phyloP scores from a whole-genome alignment of 2,113 vertebrate genomes.

The Neomonachus schauinslandi region DNA sequence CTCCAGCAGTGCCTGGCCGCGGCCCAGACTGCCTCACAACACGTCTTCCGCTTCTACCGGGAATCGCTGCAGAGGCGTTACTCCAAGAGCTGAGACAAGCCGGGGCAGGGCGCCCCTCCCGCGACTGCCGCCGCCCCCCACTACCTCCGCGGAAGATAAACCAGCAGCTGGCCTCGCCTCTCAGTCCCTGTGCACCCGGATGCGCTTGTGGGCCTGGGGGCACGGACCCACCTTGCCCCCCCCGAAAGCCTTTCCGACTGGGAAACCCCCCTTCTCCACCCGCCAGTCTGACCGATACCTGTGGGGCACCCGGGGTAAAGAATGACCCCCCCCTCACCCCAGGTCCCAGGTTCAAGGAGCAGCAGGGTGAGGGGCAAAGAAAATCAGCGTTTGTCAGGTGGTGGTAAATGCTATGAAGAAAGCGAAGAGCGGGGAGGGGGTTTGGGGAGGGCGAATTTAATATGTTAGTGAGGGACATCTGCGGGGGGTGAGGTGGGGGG shows the following conservation, averaged over 20 bases:
- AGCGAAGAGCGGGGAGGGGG: background rate
- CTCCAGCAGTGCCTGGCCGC: conserved; percentile 92
- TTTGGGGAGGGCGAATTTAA: background rate
- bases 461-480: background rate
- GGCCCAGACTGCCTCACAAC: conserved; percentile 89
- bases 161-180: background rate
- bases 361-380: background rate
- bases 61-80: conserved; percentile 90
- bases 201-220: background rate
- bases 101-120: background rate
- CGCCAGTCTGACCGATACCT: background rate
- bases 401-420: background rate
- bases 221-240: background rate
- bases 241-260: background rate
- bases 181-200: background rate
- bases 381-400: background rate
- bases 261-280: background rate
- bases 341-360: background rate
- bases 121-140: background rate
- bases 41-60: conserved; percentile 94
- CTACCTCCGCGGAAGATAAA: background rate
- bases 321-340: background rate
- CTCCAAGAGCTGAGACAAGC: conserved; percentile 88
- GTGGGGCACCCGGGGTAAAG: background rate
- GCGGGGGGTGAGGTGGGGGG: fast-evolving